Percentiles rank a stretch among this genome's conserved stretches.
Conservation (phyloP, 2,797 vertebrate species). For the Tympanoctomys barrerae region DNA sequence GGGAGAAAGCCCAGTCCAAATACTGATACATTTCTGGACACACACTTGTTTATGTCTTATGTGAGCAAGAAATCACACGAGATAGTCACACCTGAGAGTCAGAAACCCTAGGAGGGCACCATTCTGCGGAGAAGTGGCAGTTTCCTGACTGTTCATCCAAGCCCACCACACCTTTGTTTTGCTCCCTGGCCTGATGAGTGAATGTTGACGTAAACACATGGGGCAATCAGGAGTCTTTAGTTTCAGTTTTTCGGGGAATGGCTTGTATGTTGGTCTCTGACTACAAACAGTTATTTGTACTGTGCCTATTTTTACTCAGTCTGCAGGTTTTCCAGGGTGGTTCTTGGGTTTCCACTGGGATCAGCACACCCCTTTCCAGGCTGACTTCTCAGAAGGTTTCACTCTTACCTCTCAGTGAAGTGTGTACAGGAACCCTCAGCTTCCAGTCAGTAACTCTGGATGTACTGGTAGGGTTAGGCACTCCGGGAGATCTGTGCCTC, state of each 20-base stretch:
- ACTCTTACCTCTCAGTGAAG: background rate
- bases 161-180: background rate
- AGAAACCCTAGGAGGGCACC: background rate
- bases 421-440: background rate
- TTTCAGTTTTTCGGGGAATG: background rate
- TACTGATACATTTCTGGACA: conserved; percentile 30
- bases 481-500: background rate
- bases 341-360: background rate
- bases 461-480: no score
- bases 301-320: background rate
- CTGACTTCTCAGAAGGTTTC: background rate
- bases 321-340: background rate
- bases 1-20: conserved; percentile 1
- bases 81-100: conserved; percentile 14
- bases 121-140: background rate
- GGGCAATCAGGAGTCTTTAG: background rate
- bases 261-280: background rate
- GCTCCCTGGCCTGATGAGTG: background rate
- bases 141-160: background rate
- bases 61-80: background rate
- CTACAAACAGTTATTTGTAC: background rate
- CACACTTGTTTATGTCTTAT: conserved; percentile 45
- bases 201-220: background rate
- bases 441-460: background rate
- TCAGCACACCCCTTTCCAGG: background rate